Evolutionary conservation across 2,113 vertebrate genomes (phyloP).

Genomic region (Phyllostomus hastatus): DNA sequence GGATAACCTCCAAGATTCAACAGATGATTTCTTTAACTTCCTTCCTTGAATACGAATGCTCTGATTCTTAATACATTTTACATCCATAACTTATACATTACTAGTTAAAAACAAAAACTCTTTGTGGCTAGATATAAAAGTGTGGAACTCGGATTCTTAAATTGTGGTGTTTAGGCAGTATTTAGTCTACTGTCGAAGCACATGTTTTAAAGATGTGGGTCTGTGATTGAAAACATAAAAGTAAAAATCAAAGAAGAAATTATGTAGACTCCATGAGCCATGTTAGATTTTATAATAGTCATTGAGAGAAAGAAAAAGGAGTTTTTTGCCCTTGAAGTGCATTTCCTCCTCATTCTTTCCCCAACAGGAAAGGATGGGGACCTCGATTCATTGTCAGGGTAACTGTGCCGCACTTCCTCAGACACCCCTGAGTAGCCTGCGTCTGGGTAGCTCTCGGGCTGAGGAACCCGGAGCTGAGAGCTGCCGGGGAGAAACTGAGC

Average conservation of each 20-base stretch:
- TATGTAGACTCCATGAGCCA: neutral
- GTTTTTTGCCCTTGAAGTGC: neutral
- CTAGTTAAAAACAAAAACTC: slow-evolving; percentile 7
- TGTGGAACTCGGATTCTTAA: neutral
- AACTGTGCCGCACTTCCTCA: slow-evolving; percentile 48
- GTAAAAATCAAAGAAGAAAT: slow-evolving; percentile 6
- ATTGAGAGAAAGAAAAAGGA: neutral
- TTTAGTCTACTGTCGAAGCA: neutral
- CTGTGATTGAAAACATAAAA: slow-evolving; percentile 28
- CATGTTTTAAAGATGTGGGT: neutral
- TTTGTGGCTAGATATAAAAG: neutral
- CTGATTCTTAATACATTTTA: neutral
- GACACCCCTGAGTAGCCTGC: neutral
- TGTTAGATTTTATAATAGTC: neutral
- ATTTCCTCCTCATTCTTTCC: slow-evolving; percentile 50
- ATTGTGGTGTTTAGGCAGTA: neutral
- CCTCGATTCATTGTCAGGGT: slow-evolving; percentile 36
- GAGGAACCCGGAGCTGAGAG: neutral
- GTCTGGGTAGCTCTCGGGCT: neutral
- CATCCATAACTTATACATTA: neutral
- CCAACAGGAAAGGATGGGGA: neutral
- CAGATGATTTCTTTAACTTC: neutral
- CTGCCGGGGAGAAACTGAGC: neutral
- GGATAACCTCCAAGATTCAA: neutral
- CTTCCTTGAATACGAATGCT: neutral